These are phyloP conservation scores for Vanessa atalanta DNA, from an alignment of 1,140 invertebrate species.

Conservation along the genomic window DNA sequence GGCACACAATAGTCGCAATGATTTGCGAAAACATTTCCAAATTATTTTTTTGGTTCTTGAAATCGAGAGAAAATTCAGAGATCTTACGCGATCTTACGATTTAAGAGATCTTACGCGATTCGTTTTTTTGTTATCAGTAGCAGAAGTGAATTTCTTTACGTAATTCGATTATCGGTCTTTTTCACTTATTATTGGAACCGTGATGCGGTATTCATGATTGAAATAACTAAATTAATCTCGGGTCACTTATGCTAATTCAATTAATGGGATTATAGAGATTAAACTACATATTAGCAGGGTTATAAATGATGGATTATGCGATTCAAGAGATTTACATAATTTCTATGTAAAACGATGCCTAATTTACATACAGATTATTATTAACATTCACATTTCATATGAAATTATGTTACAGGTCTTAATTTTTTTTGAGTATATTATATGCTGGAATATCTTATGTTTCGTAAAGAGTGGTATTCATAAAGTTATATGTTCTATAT, in stretches of 20 bases:
- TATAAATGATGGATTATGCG: constrained; percentile 51
- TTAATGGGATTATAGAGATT: constrained; percentile 20
- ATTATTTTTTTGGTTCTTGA: constrained; percentile 58
- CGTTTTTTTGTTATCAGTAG: neutral
- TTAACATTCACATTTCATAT: no score
- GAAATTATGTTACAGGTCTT: no score
- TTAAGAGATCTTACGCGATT: neutral
- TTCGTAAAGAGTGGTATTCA: neutral
- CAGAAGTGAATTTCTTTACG: neutral
- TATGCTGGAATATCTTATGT: no score
- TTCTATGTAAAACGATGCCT: constrained; percentile 22
- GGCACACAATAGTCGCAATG: constrained; percentile 72
- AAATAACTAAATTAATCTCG: neutral
- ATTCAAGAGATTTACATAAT: constrained; percentile 52
- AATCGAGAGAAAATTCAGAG: neutral
- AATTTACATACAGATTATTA: neutral
- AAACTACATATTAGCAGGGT: constrained; percentile 31
- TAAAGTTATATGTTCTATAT: neutral
- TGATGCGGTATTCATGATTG: neutral
- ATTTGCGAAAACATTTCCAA: constrained; percentile 73
- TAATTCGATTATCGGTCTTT: neutral
- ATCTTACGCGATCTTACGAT: neutral
- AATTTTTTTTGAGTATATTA: no score
- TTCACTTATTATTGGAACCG: neutral
- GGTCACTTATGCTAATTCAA: constrained; percentile 17